These are phyloP conservation scores for Syngnathus rostellatus DNA, from an alignment of 2,797 vertebrate genomes.

Conservation along the genomic window DNA sequence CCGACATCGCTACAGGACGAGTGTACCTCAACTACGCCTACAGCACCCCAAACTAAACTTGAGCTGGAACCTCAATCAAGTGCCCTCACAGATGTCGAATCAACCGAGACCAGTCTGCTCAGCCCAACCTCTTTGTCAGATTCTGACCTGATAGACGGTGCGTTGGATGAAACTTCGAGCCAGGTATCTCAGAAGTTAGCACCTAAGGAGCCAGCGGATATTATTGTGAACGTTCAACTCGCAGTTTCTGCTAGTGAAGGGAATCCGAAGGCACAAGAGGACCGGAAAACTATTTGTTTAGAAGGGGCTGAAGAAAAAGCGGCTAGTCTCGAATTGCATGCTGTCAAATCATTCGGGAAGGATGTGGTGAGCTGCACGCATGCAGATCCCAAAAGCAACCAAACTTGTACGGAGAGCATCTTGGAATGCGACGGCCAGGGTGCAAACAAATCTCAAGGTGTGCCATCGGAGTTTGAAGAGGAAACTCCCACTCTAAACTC, in stretches of 20 bases:
- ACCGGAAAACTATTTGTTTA: constrained; percentile 20
- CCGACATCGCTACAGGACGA: constrained; percentile 17
- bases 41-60: constrained; percentile 5
- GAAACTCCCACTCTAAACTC: constrained; percentile 29
- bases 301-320: constrained; percentile 18
- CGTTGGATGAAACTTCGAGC: constrained; percentile 32
- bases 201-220: constrained; percentile 15
- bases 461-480: constrained; percentile 32
- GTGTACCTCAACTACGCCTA: background rate
- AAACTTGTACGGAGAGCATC: constrained; percentile 8
- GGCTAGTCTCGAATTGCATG: constrained; percentile 1
- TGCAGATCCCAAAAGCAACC: constrained; percentile 21
- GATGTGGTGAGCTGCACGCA: constrained; percentile 13
- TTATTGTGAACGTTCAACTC: constrained; percentile 16
- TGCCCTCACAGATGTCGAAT: constrained; percentile 35
- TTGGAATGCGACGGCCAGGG: constrained; percentile 46
- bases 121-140: constrained; percentile 48
- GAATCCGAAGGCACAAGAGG: constrained; percentile 8
- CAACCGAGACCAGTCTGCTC: constrained; percentile 34
- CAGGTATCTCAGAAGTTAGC: constrained; percentile 11
- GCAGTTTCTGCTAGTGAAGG: constrained; percentile 13
- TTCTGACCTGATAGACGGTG: constrained; percentile 34
- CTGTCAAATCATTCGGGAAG: constrained; percentile 5
- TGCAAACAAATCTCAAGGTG: constrained; percentile 34
- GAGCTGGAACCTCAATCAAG: constrained; percentile 11